These are phyloP conservation scores for Coturnix japonica DNA, from an alignment of 2,113 vertebrate genomes.

Conservation along the genomic window DNA sequence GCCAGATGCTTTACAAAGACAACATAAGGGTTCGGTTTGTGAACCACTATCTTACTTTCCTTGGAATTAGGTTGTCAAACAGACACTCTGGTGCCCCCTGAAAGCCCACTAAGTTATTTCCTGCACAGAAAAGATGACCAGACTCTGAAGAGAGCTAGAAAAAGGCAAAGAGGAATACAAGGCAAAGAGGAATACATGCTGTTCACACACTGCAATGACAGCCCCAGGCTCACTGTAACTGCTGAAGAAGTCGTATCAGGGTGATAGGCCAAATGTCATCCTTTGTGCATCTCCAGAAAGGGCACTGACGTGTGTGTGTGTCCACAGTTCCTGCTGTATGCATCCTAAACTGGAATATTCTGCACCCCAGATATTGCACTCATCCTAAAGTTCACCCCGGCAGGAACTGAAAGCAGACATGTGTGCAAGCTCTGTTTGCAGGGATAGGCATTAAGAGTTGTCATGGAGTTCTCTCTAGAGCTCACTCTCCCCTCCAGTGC, in stretches of 20 bases:
- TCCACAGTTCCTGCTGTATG: neutral
- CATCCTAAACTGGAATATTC: neutral
- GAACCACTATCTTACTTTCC: neutral
- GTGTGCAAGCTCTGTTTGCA: neutral
- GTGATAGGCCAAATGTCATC: neutral
- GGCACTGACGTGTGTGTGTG: neutral
- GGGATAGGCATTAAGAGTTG: neutral
- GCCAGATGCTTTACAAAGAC: neutral
- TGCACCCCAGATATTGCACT: neutral
- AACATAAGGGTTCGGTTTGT: neutral
- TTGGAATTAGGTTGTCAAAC: neutral
- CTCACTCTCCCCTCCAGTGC: too few species aligned
- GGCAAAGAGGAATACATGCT: neutral
- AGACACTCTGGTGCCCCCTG: neutral
- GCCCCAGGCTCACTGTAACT: neutral
- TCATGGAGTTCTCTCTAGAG: too few species aligned
- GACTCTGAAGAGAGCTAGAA: neutral
- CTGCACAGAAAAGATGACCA: neutral
- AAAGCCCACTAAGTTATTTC: neutral
- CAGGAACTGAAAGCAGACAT: neutral
- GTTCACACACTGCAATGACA: accelerated
- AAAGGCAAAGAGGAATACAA: neutral
- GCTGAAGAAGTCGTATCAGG: neutral
- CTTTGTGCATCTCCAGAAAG: neutral
- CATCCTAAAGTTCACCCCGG: neutral